Base-by-base conservation (phyloP, 2,888 invertebrate genomes). In the Argyra leucocephala region DNA sequence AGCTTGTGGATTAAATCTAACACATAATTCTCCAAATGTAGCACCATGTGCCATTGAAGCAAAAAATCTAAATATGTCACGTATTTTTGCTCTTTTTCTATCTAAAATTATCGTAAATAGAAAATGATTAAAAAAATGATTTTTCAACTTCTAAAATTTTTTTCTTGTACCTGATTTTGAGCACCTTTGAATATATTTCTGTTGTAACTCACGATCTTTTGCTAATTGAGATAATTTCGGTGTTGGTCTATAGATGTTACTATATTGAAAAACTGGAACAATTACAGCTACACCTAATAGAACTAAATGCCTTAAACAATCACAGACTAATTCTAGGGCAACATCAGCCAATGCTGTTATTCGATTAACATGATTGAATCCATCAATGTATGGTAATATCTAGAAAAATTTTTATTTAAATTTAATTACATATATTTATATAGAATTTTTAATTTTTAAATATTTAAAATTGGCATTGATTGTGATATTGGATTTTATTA, bases 281-380 rank as follows among this genome's bases (percentile, higher is more conserved):
- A 90, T 79, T 4, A 86, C 86, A 10, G 90, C 87, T 15, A 89
- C 86, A 15, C 87, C 88, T 72, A 90, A 88, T 79, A 84, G 88
- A 79, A 90, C 84, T 65, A 91, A 83, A 79, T 91, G 91, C 79
- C 90, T 90, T 4, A 91, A 84, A 75, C 90, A 90, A 36, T 89
- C 88, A 73, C 90, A 88, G 21, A 91, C 91, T 68, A 92, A 78
- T 76, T 88, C 89, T 71, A 88, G 86, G 74, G 91, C 91, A 48
- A 92, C 90, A 75, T 91, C 91, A 0, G 91, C 89, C 70, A 88
- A 84, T 0, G 86, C 84, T 0, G 91, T 89, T 68, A 92, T 91
- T 75, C 88, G 87, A 0, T 88, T 84, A 26, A 91, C 86, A 79
- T 91, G 91, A 79, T 89, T 88, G 74, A 88, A 88, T 0, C 91